Percentiles rank a stretch among this genome's conserved stretches.
Evolutionary conservation across 2,888 invertebrate species (phyloP).

Genomic region (Meloe dianella): DNA sequence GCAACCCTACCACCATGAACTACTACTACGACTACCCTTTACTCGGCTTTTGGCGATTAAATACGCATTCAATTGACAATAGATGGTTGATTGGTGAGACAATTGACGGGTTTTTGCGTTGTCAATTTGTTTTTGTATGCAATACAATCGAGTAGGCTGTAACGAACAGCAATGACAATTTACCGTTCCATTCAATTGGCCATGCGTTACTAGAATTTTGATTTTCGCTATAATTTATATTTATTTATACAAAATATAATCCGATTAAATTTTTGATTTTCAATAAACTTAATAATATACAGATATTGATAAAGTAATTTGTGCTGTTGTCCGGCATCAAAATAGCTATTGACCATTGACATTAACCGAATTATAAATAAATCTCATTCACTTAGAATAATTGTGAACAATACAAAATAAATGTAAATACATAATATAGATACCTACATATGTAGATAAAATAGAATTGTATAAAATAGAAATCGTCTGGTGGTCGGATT

Average conservation of each 20-base stretch:
- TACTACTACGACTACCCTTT: constrained; percentile 44
- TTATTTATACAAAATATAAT: constrained; percentile 51
- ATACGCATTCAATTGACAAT: constrained; percentile 57
- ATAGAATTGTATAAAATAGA: constrained; percentile 37
- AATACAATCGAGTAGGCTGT: constrained; percentile 56
- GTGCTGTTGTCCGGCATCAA: constrained; percentile 9
- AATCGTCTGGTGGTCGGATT: constrained; percentile 19
- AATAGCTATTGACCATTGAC: constrained; percentile 18
- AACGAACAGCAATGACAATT: constrained; percentile 59
- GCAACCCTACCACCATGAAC: constrained; percentile 6
- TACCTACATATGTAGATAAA: constrained; percentile 31
- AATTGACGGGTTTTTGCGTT: constrained; percentile 59
- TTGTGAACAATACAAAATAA: constrained; percentile 24
- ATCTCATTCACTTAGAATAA: constrained; percentile 18
- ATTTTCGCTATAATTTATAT: constrained; percentile 38
- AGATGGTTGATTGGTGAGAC: constrained; percentile 59
- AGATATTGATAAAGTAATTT: constrained; percentile 22
- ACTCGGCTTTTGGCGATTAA: constrained; percentile 54
- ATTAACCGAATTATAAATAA: background rate
- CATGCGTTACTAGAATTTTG: constrained; percentile 57
- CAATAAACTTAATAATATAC: constrained; percentile 19
- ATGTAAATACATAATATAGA: constrained; percentile 27
- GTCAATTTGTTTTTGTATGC: constrained; percentile 61
- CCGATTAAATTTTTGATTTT: constrained; percentile 40
- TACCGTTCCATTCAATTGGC: constrained; percentile 56